These are phyloP conservation scores for Irena cyanogastra DNA, from an alignment of 2,113 vertebrate genomes.

Conservation along the genomic window DNA sequence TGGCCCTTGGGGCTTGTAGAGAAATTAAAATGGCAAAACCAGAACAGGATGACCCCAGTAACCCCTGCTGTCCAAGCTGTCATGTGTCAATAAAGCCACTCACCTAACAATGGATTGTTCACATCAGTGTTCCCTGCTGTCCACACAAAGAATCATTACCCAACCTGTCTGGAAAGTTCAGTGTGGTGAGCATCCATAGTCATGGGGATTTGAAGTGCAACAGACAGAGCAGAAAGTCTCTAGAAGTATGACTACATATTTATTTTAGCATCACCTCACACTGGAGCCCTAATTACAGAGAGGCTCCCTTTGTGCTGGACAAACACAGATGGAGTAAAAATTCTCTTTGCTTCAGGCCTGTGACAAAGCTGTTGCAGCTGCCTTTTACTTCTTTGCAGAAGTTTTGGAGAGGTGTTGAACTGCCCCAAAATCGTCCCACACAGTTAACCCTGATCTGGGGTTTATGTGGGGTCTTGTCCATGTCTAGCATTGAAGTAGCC, in stretches of 20 bases:
- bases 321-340: neutral
- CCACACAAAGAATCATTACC: neutral
- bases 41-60: neutral
- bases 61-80: constrained; percentile 39
- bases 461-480: neutral
- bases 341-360: neutral
- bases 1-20: neutral
- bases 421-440: neutral
- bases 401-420: neutral
- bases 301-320: neutral
- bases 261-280: neutral
- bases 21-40: constrained; percentile 36
- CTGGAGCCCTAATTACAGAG: neutral
- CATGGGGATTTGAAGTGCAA: neutral
- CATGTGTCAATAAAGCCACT: neutral
- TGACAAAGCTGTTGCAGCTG: neutral
- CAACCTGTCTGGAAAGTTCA: neutral
- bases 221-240: neutral
- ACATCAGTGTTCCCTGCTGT: neutral
- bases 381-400: neutral
- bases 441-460: neutral
- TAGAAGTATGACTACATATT: neutral
- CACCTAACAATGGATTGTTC: neutral
- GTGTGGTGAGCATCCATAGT: neutral
- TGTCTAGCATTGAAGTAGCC: neutral